A percentile compares a stretch with the other conserved stretches of the same genome.
Conservation (phyloP, 1,140 invertebrate genomes). For the Drosophila insularis region DNA sequence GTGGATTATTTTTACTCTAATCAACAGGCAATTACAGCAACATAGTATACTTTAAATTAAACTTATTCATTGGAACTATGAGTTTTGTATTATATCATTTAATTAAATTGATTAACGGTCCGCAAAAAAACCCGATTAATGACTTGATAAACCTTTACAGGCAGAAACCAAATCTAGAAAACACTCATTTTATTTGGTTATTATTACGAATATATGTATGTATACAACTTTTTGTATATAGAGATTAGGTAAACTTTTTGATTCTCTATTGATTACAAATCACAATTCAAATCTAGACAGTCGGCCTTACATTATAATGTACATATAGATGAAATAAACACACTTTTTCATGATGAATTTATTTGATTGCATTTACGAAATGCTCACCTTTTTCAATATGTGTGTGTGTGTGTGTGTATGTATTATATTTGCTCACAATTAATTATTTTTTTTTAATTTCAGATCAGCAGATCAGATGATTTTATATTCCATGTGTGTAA, state of each 20-base stretch:
- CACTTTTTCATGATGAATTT: not conserved
- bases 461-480: not conserved
- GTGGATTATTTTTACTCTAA: not conserved
- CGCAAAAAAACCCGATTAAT: not conserved
- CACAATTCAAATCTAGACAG: not conserved
- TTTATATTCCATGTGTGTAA: not conserved
- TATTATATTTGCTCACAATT: not conserved
- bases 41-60: too few relatives aligned
- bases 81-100: conserved; percentile 1
- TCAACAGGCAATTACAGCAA: not conserved
- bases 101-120: not conserved
- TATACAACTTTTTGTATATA: not conserved
- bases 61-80: not conserved
- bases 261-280: not conserved
- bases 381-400: not conserved
- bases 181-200: not conserved
- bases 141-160: not conserved
- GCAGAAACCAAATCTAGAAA: not conserved
- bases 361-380: not conserved
- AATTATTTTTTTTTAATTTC: not conserved
- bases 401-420: too few relatives aligned
- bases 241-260: conserved; percentile 7
- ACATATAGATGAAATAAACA: not conserved
- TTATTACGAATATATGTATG: not conserved
- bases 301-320: not conserved